These are phyloP conservation scores for Alosa alosa DNA, from an alignment of 2,113 vertebrate genomes.

Conservation along the genomic window DNA sequence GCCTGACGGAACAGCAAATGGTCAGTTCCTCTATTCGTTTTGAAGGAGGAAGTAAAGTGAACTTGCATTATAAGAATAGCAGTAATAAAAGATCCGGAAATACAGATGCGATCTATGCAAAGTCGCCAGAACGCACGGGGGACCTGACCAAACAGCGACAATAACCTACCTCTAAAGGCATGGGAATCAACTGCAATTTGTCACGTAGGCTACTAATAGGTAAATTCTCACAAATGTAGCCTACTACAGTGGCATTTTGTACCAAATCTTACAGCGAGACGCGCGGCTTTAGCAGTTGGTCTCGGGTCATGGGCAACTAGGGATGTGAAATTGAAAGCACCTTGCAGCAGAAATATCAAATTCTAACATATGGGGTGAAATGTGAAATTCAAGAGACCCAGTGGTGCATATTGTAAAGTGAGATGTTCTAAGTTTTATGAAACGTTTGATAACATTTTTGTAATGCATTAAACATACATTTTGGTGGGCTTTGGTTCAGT, in stretches of 20 bases:
- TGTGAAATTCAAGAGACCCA: background rate
- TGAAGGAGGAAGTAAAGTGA: constrained; percentile 76
- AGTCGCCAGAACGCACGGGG: constrained; percentile 32
- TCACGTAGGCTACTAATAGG: background rate
- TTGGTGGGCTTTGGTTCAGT: background rate
- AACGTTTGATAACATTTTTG: too few relatives aligned
- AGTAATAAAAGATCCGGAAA: constrained; percentile 67
- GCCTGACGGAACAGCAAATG: constrained; percentile 27
- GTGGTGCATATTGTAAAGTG: too few relatives aligned
- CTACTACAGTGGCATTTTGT: background rate
- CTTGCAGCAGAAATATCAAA: constrained; percentile 12
- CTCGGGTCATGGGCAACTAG: background rate
- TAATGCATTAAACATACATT: background rate
- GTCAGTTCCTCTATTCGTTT: constrained; percentile 75
- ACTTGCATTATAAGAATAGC: constrained; percentile 61
- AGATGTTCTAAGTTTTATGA: too few relatives aligned
- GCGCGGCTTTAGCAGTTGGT: background rate
- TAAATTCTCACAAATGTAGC: background rate
- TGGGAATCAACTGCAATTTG: background rate
- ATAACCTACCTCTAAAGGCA: background rate
- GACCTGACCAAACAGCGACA: constrained; percentile 19
- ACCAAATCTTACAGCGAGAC: background rate
- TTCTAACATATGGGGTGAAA: background rate
- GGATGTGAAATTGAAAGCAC: constrained; percentile 44
- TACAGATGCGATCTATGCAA: constrained; percentile 72